A percentile compares a stretch with the other conserved stretches of the same genome.
phyloP scores from a whole-genome alignment of 1,140 invertebrate species.

The Hyles vespertilio region DNA sequence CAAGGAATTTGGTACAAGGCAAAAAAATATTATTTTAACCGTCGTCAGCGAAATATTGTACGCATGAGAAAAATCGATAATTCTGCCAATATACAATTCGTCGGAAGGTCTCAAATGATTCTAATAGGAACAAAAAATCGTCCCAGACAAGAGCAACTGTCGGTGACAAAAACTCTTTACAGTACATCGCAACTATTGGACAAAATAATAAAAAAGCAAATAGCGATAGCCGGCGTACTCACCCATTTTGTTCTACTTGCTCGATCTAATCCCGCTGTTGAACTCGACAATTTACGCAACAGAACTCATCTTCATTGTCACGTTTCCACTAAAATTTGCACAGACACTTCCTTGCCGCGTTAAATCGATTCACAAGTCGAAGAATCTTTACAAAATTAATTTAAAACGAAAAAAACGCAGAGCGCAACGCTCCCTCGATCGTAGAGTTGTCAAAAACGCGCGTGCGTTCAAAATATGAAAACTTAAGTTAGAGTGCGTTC shows the following conservation, averaged over 20 bases:
- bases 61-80: slow-evolving; percentile 68
- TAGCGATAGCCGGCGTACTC: slow-evolving; percentile 47
- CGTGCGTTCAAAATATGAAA: slow-evolving; percentile 48
- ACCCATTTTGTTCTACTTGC: slow-evolving; percentile 54
- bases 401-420: slow-evolving; percentile 21
- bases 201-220: slow-evolving; percentile 22
- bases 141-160: background rate
- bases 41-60: slow-evolving; percentile 8
- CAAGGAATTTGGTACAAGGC: no score
- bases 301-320: slow-evolving; percentile 48
- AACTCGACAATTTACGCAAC: slow-evolving; percentile 29
- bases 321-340: slow-evolving; percentile 37
- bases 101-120: slow-evolving; percentile 12
- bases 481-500: slow-evolving; percentile 30
- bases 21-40: no score
- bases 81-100: slow-evolving; percentile 45
- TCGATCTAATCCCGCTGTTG: slow-evolving; percentile 23
- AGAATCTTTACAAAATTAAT: slow-evolving; percentile 28
- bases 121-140: slow-evolving; percentile 18
- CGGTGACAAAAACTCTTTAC: background rate
- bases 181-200: background rate
- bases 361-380: slow-evolving; percentile 20
- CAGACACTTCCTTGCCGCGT: slow-evolving; percentile 30
- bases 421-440: slow-evolving; percentile 25
- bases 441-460: slow-evolving; percentile 45